A percentile compares a stretch with the other conserved stretches of the same genome.
These are phyloP conservation scores for Malthinus seriepunctatus DNA, from an alignment of 2,888 invertebrate species.

Conservation along the genomic window DNA sequence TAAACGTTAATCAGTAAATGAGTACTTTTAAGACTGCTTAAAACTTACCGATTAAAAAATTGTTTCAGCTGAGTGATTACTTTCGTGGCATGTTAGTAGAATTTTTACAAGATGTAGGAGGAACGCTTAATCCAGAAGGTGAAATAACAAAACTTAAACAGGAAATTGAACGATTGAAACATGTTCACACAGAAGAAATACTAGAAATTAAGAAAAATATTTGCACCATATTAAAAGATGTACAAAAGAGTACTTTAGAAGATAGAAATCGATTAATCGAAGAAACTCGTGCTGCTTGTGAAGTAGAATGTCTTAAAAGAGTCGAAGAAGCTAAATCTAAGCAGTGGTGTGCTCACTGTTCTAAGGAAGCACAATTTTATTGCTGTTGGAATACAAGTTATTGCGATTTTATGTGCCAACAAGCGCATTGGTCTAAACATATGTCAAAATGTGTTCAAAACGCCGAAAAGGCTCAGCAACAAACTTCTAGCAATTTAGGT, in stretches of 20 bases:
- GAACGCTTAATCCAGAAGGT: conserved; percentile 60
- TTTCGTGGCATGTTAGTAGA: conserved; percentile 73
- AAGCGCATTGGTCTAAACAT: conserved; percentile 83
- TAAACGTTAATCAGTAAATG: neutral
- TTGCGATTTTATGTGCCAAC: conserved; percentile 88
- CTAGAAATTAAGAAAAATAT: conserved; percentile 59
- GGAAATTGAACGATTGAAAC: conserved; percentile 71
- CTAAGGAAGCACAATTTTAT: conserved; percentile 86
- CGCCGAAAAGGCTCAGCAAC: conserved; percentile 22
- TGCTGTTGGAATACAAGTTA: conserved; percentile 98
- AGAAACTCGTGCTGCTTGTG: conserved; percentile 68
- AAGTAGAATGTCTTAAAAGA: conserved; percentile 70
- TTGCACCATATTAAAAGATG: conserved; percentile 48
- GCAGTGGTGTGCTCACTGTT: conserved; percentile 92
- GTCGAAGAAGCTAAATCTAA: conserved; percentile 81
- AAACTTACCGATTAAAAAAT: neutral
- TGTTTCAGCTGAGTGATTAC: conserved; percentile 65
- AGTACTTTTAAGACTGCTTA: neutral
- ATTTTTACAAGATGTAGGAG: conserved; percentile 65
- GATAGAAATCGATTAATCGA: conserved; percentile 68
- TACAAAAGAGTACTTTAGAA: conserved; percentile 48
- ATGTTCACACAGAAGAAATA: conserved; percentile 75
- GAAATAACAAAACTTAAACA: conserved; percentile 64
- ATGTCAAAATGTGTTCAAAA: conserved; percentile 63
- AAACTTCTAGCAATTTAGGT: conserved; percentile 8